Conservation (phyloP, 2,113 vertebrate species). For the Drymodes brunneopygia region DNA sequence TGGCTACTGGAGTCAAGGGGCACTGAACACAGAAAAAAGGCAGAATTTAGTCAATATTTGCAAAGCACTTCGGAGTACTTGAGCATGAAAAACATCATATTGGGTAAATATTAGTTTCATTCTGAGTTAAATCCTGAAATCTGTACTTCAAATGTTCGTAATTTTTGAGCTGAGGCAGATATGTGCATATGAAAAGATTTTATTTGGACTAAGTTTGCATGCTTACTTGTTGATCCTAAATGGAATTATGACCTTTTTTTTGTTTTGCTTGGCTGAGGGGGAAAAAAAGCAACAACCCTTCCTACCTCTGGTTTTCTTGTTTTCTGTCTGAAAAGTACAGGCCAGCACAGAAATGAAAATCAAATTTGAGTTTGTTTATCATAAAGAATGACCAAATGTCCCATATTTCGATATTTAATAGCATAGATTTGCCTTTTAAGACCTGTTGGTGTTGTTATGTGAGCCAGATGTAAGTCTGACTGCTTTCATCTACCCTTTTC, state of each 20-base stretch:
- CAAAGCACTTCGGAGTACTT: slow-evolving; percentile 5
- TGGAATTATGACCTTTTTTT: neutral
- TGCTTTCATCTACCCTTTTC: neutral
- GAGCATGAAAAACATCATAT: neutral
- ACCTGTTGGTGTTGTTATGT: neutral
- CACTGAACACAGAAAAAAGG: neutral
- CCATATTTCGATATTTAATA: neutral
- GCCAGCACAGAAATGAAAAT: neutral
- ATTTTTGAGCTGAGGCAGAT: neutral
- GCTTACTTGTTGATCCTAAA: slow-evolving; percentile 2
- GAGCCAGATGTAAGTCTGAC: neutral
- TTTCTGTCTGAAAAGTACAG: neutral
- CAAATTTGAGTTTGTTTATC: neutral
- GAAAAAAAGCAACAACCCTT: neutral
- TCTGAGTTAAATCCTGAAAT: neutral
- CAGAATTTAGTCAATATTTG: slow-evolving; percentile 40
- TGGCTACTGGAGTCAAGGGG: neutral
- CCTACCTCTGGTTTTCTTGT: neutral
- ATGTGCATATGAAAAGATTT: neutral
- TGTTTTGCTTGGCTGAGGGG: neutral
- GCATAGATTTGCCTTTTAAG: neutral
- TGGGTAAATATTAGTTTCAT: slow-evolving; percentile 27
- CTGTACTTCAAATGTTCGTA: neutral
- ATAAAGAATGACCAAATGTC: neutral
- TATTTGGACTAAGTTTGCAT: neutral